Evolutionary conservation across 2,797 vertebrate species (phyloP), one percentile per base, ranked within the genome.

Genomic region (Nannoperca australis): DNA sequence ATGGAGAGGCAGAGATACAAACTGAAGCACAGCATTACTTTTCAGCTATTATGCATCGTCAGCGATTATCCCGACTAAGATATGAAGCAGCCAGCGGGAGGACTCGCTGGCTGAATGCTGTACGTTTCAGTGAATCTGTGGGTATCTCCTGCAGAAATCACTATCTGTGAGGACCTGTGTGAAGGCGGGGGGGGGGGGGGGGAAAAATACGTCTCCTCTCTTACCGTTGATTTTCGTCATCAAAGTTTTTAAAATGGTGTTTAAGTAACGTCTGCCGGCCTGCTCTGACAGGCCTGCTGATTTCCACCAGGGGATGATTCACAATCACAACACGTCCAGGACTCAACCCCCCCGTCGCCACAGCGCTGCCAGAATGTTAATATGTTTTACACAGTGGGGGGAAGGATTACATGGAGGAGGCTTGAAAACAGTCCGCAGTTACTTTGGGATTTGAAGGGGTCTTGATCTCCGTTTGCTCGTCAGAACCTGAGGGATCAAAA

Each of bases 391-490:
- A 66, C 70, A 66, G 64, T 6, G 11, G 61, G 50, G 60, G 73
- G 67, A 3, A 36, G 65, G 50, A 81, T 89, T 87, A 89, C 82
- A 78, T 47, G 59, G 65, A 81, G 77, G 71, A 82, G 82, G 81
- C 34, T 78, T 50, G 77, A 67, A 75, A 81, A 73, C 76, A 44
- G 24, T 82, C 84, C 86, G 60, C 66, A n/a, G 68, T 50, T 85
- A 78, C 76, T 83, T 61, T 80, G 87, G 75, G 90, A 93, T 80
- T 89, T 88, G 30, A 12, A 45, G 22, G 54, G 85, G 90, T 92
- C 92, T 83, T 91, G 88, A 90, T 93, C 89, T 92, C 83, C 79
- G 84, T 92, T 89, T 89, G 78, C 83, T 88, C 72, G 32, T 85
- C 78, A 78, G 79, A 90, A 83, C 77, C 62, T 8, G 12, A 22